Evolutionary conservation across 2,888 invertebrate species (phyloP), one percentile per base, ranked within the genome.

Genomic region (Celastrina argiolus): DNA sequence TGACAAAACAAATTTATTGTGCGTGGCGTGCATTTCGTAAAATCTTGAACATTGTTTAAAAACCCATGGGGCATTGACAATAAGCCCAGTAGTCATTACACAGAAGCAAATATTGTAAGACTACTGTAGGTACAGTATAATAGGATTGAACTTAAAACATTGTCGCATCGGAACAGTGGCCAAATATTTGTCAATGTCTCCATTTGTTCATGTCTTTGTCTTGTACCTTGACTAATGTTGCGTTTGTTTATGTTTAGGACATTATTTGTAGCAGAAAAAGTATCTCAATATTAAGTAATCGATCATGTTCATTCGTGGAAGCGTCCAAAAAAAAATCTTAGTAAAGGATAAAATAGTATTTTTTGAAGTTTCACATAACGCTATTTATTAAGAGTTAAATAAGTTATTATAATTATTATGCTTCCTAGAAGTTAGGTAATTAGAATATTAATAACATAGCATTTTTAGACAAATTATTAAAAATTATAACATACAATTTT

Each of bases 131-230:
- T 87, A 84, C 82, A 81, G 81, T 80, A 87, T 86, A 89, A 89
- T 86, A 81, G 85, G 81, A 84, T 87, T 87, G 85, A 78, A 78
- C 77, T 72, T 78, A 74, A 76, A 73, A 75, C 79, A 81, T 89
- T 90, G 89, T 88, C 76, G 68, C 58, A 85, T 84, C 81, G 83
- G 76, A 81, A 83, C 85, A 81, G 89, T 86, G 87, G 90, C 89
- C 82, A 90, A 89, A 91, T 61, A 61, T 61, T 61, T 61, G 18
- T 39, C 22, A 18, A 36, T 18, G 39, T 61, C 22, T 31, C 14
- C 14, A 12, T 56, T 56, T 28, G 28, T 58, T 31, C n/a, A n/a
- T 14, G 28, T 56, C n/a, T 28, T n/a, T n/a, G n/a, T 31, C 14
- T 56, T 58, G 51, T 26, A 26, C 51, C 26, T 51, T 51, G 22